phyloP scores from a whole-genome alignment of 2,797 vertebrate genomes.

The Sphenodon punctatus region DNA sequence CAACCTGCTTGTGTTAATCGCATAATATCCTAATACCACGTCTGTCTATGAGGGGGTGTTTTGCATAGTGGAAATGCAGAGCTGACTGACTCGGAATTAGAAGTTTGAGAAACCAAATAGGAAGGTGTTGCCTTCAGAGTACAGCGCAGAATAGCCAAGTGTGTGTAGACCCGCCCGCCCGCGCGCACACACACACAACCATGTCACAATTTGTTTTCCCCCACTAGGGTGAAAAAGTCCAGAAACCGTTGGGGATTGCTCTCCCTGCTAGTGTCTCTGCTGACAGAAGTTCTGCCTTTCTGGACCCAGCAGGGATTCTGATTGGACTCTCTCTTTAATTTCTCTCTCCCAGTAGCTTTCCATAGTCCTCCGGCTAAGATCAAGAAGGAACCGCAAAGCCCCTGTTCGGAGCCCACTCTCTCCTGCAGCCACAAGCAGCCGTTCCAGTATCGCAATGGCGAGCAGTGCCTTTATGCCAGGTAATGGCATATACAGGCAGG shows the following conservation, averaged over 20 bases:
- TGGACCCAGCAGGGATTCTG: not conserved
- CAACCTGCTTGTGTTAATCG: fast-evolving
- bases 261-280: too few species aligned
- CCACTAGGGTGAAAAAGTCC: too few species aligned
- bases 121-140: not conserved
- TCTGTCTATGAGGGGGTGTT: not conserved
- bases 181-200: too few species aligned
- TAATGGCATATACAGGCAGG: too few species aligned
- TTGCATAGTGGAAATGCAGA: not conserved
- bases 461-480: conserved; percentile 98
- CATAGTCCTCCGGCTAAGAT: conserved; percentile 95
- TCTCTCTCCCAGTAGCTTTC: conserved; percentile 86
- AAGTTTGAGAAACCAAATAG: not conserved
- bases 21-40: not conserved
- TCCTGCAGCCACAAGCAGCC: conserved; percentile 90
- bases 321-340: not conserved
- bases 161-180: too few species aligned
- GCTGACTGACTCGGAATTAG: not conserved
- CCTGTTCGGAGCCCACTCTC: conserved; percentile 85
- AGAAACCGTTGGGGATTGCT: too few species aligned
- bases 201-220: too few species aligned
- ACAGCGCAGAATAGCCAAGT: not conserved
- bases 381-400: conserved; percentile 94
- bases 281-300: not conserved
- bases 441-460: conserved; percentile 84